Evolutionary conservation across 2,797 vertebrate genomes (phyloP).

Genomic region (Dipus sagitta): DNA sequence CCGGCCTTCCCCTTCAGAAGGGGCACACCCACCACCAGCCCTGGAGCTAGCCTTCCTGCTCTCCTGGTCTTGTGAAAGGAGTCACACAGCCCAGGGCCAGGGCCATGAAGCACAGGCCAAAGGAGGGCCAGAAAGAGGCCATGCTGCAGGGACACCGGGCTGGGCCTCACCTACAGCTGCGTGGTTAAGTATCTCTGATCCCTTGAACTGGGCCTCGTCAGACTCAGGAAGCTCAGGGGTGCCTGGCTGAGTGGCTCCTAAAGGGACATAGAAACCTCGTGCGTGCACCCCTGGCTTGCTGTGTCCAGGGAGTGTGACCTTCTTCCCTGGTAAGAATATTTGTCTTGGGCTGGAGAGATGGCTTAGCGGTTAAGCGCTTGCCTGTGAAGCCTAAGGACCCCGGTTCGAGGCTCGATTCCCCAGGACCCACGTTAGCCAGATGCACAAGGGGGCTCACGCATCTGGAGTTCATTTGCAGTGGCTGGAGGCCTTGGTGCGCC

Average conservation of each 20-base stretch:
- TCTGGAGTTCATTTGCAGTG: too few species aligned
- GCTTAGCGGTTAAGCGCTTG: too few species aligned
- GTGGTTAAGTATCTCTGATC: not conserved
- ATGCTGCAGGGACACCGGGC: not conserved
- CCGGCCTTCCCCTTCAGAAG: conserved; percentile 11
- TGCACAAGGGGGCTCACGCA: too few species aligned
- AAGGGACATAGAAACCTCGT: not conserved
- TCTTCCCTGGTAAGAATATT: not conserved
- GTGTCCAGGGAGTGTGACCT: not conserved
- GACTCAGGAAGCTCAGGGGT: not conserved
- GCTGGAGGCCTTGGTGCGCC: too few species aligned
- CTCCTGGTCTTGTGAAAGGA: conserved; percentile 21
- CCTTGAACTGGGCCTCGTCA: not conserved
- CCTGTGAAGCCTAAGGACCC: too few species aligned
- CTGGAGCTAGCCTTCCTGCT: too few species aligned
- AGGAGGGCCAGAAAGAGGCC: not conserved
- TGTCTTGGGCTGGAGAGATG: too few species aligned
- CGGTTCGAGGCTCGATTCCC: too few species aligned
- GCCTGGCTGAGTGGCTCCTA: not conserved
- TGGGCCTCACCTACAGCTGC: conserved; percentile 52
- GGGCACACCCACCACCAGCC: too few species aligned
- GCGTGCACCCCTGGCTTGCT: not conserved
- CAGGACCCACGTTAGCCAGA: too few species aligned
- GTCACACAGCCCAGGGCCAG: not conserved
- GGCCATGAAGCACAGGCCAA: not conserved